Percentiles rank a stretch among this genome's conserved stretches.
Evolutionary conservation across 2,888 invertebrate species (phyloP).

Genomic region (Liodrosophila aerea): DNA sequence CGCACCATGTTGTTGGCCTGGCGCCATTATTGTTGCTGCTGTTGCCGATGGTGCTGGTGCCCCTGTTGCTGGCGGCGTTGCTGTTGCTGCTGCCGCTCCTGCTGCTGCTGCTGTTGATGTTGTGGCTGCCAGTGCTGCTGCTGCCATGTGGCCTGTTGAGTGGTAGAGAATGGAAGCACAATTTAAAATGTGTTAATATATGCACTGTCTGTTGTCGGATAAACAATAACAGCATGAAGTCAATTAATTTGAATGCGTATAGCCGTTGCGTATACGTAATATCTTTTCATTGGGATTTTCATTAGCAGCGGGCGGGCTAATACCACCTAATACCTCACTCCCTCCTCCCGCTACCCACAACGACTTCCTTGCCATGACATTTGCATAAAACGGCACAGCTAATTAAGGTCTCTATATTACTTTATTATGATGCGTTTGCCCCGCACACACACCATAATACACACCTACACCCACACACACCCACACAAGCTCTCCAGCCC

Average conservation of each 20-base stretch:
- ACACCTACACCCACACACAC: neutral
- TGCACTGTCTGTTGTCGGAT: constrained; percentile 51
- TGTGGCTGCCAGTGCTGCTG: constrained; percentile 34
- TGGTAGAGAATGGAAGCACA: constrained; percentile 16
- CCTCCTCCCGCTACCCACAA: neutral
- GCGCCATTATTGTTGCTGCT: constrained; percentile 34
- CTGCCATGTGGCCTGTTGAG: constrained; percentile 46
- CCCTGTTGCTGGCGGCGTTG: constrained; percentile 31
- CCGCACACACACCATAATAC: too few species aligned
- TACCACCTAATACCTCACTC: neutral
- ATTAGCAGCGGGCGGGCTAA: constrained; percentile 43
- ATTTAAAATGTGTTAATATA: constrained; percentile 75
- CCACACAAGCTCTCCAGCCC: neutral
- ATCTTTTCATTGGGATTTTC: constrained; percentile 51
- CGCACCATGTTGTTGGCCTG: constrained; percentile 28
- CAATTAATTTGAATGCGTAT: constrained; percentile 74
- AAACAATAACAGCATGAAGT: constrained; percentile 77
- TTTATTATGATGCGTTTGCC: constrained; percentile 32
- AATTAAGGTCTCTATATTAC: constrained; percentile 50
- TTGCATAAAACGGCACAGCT: constrained; percentile 61
- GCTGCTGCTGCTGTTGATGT: constrained; percentile 17
- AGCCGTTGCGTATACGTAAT: constrained; percentile 65
- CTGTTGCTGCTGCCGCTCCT: constrained; percentile 33
- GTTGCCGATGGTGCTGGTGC: constrained; percentile 7
- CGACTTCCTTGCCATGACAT: constrained; percentile 25